These are phyloP conservation scores for Rhabdomys pumilio DNA, from an alignment of 2,797 vertebrate genomes.

Conservation along the genomic window DNA sequence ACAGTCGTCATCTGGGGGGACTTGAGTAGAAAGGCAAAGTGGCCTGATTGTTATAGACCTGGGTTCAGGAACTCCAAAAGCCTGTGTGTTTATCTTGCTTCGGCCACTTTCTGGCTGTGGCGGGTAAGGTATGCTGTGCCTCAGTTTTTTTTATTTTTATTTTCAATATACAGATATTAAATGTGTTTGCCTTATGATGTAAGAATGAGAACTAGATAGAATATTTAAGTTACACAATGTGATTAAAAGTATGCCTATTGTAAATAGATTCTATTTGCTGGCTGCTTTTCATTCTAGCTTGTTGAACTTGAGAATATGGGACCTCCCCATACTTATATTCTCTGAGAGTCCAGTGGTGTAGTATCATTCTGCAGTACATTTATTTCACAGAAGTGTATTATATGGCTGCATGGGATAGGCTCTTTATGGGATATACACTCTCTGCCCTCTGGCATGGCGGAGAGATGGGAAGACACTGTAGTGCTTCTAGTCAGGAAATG, in stretches of 20 bases:
- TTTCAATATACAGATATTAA: slow-evolving; percentile 3
- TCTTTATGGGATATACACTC: not conserved
- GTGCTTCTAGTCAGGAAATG: not conserved
- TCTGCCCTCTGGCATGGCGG: not conserved
- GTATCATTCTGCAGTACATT: not conserved
- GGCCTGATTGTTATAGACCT: not conserved
- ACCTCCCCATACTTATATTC: not conserved
- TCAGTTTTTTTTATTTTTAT: not conserved
- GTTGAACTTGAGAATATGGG: not conserved
- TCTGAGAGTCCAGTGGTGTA: not conserved
- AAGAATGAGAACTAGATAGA: not conserved
- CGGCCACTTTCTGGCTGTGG: not conserved
- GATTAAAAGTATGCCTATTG: not conserved
- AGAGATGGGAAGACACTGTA: not conserved
- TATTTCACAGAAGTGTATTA: not conserved
- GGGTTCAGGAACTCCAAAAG: not conserved
- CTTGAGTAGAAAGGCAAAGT: not conserved
- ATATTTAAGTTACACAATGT: not conserved
- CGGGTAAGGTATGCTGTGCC: slow-evolving; percentile 1
- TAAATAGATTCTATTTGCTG: not conserved
- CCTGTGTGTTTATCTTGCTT: not conserved
- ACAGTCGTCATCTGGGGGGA: not conserved
- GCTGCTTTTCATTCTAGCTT: not conserved
- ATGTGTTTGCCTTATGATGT: not conserved
- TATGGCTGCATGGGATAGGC: too few relatives aligned